phyloP scores from a whole-genome alignment of 1,140 invertebrate species.

The Aphidius ervi region DNA sequence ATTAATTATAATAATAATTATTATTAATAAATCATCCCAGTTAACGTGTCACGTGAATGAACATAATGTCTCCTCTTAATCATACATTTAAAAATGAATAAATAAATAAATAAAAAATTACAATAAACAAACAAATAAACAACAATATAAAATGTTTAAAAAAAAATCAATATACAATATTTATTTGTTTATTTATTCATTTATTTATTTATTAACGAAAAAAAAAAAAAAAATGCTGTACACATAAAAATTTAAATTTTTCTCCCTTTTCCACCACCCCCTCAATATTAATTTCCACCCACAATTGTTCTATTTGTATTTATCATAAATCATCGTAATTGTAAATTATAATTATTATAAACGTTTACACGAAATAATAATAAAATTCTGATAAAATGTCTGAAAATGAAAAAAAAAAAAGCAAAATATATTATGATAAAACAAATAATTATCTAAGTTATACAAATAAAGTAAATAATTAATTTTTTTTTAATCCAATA shows the following conservation, averaged over 20 bases:
- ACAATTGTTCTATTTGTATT: slow-evolving; percentile 53
- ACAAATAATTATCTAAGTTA: background rate
- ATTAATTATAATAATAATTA: no score
- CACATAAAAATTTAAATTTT: slow-evolving; percentile 15
- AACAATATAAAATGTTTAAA: background rate
- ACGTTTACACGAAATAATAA: slow-evolving; percentile 55
- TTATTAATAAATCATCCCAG: no score
- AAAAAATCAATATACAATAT: background rate
- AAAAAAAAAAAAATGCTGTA: slow-evolving; percentile 15
- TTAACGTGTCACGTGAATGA: no score
- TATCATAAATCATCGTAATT: slow-evolving; percentile 55
- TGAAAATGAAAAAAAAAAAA: slow-evolving; percentile 46
- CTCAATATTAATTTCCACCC: slow-evolving; percentile 17
- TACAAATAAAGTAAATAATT: background rate
- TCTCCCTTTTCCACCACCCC: slow-evolving; percentile 37
- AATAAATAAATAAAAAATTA: background rate
- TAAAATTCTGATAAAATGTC: slow-evolving; percentile 53
- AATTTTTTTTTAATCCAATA: background rate
- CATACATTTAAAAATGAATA: slow-evolving; percentile 7
- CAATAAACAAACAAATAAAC: no score
- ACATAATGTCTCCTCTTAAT: slow-evolving; percentile 2
- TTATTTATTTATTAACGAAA: slow-evolving; percentile 2
- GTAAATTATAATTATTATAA: slow-evolving; percentile 57
- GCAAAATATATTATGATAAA: background rate
- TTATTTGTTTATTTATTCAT: background rate